Evolutionary conservation across 2,888 invertebrate species (phyloP).

Genomic region (Blastobasis lacticolella): DNA sequence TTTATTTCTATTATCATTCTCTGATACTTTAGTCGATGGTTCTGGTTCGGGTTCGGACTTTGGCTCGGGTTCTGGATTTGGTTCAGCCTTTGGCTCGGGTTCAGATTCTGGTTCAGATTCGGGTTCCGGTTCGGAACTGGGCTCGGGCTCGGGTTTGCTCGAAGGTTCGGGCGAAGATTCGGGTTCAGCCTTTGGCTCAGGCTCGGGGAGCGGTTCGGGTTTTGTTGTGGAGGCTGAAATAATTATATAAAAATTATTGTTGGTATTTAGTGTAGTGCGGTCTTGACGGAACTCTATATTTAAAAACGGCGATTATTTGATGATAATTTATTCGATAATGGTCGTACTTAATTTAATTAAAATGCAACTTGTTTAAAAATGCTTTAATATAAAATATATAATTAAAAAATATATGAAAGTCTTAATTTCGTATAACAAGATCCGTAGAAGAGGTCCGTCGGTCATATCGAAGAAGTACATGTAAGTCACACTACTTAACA

Average conservation of each 20-base stretch:
- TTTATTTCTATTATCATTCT: conserved; percentile 65
- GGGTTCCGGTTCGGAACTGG: conserved; percentile 28
- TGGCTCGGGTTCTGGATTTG: conserved; percentile 52
- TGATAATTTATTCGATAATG: too few species aligned
- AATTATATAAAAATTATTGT: neutral
- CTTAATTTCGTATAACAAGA: too few species aligned
- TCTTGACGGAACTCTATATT: too few species aligned
- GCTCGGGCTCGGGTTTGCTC: conserved; percentile 24
- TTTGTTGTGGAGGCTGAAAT: conserved; percentile 39
- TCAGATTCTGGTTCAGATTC: conserved; percentile 28
- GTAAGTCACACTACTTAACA: too few species aligned
- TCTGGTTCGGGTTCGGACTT: conserved; percentile 54
- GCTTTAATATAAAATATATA: too few species aligned
- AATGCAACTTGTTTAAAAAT: too few species aligned
- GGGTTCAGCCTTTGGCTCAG: conserved; percentile 28
- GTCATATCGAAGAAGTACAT: too few species aligned
- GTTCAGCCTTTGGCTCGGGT: conserved; percentile 49
- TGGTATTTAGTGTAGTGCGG: too few species aligned
- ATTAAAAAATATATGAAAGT: too few species aligned
- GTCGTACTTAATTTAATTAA: too few species aligned
- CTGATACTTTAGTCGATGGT: conserved; percentile 30
- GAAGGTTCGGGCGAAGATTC: conserved; percentile 24
- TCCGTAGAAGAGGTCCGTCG: too few species aligned
- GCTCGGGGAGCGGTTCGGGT: conserved; percentile 28
- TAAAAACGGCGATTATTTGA: too few species aligned